These are phyloP conservation scores for Heterohyrax brucei DNA, from an alignment of 2,797 vertebrate species.

Conservation along the genomic window DNA sequence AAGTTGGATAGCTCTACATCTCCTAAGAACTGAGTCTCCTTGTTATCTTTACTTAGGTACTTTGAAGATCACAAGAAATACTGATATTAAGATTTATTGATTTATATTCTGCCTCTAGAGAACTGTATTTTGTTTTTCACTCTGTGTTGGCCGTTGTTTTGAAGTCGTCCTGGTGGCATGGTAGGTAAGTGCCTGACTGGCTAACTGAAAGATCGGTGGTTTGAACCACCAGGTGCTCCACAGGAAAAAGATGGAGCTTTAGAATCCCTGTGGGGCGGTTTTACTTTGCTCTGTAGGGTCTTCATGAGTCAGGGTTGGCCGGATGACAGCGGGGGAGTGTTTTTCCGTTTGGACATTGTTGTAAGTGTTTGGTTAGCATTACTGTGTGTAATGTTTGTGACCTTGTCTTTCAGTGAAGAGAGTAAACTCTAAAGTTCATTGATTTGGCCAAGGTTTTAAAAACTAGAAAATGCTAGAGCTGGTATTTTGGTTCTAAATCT, in stretches of 20 bases:
- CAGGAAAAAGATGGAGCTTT: background rate
- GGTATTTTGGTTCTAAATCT: background rate
- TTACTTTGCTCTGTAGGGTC: background rate
- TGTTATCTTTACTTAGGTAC: background rate
- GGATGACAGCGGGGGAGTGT: too few relatives aligned
- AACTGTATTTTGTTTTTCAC: background rate
- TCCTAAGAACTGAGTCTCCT: background rate
- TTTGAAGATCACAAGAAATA: conserved; percentile 49
- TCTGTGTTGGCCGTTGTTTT: background rate
- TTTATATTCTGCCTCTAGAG: background rate
- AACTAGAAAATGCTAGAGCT: background rate
- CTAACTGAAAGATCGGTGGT: background rate
- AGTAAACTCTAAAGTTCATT: background rate
- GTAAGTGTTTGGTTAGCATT: conserved; percentile 26
- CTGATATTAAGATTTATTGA: background rate
- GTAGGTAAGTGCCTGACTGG: background rate
- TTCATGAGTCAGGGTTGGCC: background rate
- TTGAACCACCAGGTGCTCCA: background rate
- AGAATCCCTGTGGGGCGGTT: background rate
- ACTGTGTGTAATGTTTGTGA: background rate
- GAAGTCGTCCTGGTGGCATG: background rate
- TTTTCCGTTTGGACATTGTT: background rate
- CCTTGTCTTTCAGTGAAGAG: background rate
- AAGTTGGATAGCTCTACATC: conserved; percentile 68
- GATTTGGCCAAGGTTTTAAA: background rate